Percentiles rank a stretch among this genome's conserved stretches.
phyloP scores from a whole-genome alignment of 2,113 vertebrate species.

The Heterotis niloticus region DNA sequence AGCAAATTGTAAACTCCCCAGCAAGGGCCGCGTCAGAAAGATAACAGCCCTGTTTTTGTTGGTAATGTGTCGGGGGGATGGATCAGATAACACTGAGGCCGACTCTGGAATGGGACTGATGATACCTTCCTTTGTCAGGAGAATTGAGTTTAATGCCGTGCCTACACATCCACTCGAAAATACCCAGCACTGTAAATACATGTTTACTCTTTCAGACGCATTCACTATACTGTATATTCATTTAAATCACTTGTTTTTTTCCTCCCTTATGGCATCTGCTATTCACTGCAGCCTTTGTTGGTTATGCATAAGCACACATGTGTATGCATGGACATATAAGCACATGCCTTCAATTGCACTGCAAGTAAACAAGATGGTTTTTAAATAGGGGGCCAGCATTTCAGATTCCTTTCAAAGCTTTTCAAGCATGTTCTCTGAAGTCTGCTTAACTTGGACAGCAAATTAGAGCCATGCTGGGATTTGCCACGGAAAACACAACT shows the following conservation, averaged over 20 bases:
- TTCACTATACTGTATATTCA: background rate
- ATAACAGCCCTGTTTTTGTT: constrained; percentile 82
- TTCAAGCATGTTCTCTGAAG: background rate
- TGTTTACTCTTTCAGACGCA: constrained; percentile 52
- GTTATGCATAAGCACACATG: background rate
- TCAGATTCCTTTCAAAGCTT: background rate
- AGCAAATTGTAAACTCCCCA: constrained; percentile 85
- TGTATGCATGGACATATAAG: background rate
- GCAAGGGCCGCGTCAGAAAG: constrained; percentile 71
- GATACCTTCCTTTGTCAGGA: constrained; percentile 69
- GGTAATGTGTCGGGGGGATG: constrained; percentile 71
- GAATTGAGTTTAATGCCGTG: constrained; percentile 70
- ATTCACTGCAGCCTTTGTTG: background rate
- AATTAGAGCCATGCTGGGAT: background rate
- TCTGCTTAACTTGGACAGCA: background rate
- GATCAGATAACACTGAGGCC: constrained; percentile 79
- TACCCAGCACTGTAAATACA: constrained; percentile 70
- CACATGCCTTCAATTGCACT: background rate
- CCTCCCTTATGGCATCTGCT: background rate
- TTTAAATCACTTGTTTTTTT: background rate
- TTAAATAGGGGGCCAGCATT: background rate
- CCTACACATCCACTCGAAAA: constrained; percentile 64
- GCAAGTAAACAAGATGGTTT: background rate
- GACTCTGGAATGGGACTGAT: constrained; percentile 69
- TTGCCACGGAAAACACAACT: constrained; percentile 1